phyloP scores from a whole-genome alignment of 2,797 vertebrate genomes.

The Setipinna tenuifilis region DNA sequence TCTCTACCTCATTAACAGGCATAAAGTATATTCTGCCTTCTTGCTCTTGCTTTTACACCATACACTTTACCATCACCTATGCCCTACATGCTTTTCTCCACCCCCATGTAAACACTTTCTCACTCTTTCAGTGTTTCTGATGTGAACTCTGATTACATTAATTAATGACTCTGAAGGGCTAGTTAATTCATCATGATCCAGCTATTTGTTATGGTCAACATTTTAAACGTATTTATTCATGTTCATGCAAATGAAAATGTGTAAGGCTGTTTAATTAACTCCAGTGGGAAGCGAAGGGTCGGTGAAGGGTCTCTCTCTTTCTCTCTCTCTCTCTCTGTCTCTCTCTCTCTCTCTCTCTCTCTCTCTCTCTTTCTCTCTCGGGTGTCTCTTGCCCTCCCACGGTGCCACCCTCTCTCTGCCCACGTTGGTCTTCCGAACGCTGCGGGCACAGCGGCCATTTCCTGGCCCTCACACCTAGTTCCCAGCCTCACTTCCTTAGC shows the following conservation, averaged over 20 bases:
- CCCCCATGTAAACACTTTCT: neutral
- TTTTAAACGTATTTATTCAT: neutral
- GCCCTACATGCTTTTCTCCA: neutral
- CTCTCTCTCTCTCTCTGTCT: neutral
- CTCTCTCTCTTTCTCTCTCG: constrained; percentile 30
- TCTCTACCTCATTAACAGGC: too few relatives aligned
- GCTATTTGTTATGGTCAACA: too few relatives aligned
- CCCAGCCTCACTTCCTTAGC: constrained; percentile 38
- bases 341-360: neutral
- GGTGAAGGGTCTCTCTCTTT: neutral
- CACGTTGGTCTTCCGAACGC: constrained; percentile 27
- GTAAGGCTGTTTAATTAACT: constrained; percentile 36
- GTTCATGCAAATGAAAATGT: too few relatives aligned
- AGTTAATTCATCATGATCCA: too few relatives aligned
- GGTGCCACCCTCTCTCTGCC: constrained; percentile 38
- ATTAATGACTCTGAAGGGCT: too few relatives aligned
- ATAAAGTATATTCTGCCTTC: too few relatives aligned
- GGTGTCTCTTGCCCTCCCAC: constrained; percentile 25
- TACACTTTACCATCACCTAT: too few relatives aligned
- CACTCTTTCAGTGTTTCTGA: neutral
- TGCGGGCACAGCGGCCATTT: constrained; percentile 25
- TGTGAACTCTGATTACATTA: neutral
- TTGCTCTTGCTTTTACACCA: too few relatives aligned
- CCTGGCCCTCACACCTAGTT: constrained; percentile 32
- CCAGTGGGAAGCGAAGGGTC: neutral